A percentile compares a stretch with the other conserved stretches of the same genome.
These are phyloP conservation scores for Julus scandinavius DNA, from an alignment of 2,888 invertebrate species.

Conservation along the genomic window DNA sequence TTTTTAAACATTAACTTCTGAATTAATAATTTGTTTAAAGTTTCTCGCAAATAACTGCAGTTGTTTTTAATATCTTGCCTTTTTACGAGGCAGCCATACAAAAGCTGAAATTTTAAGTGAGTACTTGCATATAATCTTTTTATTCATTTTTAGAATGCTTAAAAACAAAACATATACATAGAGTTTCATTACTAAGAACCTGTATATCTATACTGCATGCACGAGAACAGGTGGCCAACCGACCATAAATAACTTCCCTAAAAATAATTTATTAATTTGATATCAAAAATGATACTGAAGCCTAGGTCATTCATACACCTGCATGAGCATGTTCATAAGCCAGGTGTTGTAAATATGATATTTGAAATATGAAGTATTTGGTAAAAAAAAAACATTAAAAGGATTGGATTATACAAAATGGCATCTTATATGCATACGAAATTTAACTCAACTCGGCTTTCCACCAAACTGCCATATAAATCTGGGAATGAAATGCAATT, in stretches of 20 bases:
- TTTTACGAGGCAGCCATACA: neutral
- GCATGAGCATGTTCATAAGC: neutral
- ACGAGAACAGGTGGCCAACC: neutral
- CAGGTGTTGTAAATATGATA: neutral
- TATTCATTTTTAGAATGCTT: neutral
- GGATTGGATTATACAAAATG: neutral
- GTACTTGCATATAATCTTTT: neutral
- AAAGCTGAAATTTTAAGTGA: neutral
- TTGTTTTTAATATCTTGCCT: no score
- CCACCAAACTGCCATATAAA: neutral
- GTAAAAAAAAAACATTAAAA: no score
- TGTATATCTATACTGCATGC: neutral
- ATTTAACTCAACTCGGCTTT: neutral
- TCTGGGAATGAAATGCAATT: no score
- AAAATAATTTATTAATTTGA: neutral
- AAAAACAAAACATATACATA: neutral
- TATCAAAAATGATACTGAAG: neutral
- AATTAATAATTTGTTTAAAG: no score
- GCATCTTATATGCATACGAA: neutral
- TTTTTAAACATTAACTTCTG: no score
- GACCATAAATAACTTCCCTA: neutral
- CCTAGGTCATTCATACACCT: slow-evolving; percentile 7
- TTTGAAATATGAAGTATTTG: no score
- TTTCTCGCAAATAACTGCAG: no score
- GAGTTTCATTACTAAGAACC: neutral